phyloP scores from a whole-genome alignment of 1,140 invertebrate genomes.

The Adelges cooleyi region DNA sequence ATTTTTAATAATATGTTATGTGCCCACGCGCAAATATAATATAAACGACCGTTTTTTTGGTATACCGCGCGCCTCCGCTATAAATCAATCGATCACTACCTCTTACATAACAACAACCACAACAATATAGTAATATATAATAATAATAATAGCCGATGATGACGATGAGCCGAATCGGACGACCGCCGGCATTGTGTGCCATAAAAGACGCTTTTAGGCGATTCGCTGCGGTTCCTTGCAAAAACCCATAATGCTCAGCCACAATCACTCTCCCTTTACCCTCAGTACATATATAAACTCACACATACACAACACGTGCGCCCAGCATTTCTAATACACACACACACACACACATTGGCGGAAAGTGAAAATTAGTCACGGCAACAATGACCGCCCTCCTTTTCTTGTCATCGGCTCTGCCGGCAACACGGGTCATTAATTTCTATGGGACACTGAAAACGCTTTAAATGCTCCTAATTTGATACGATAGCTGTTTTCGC shows the following conservation, averaged over 20 bases:
- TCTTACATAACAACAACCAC: too few relatives aligned
- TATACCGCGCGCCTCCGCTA: too few relatives aligned
- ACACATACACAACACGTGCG: background rate
- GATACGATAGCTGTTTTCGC: constrained; percentile 24
- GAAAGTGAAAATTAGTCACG: constrained; percentile 29
- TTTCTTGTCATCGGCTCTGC: constrained; percentile 4
- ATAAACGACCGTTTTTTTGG: too few relatives aligned
- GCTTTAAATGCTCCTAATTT: constrained; percentile 28
- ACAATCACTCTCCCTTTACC: background rate
- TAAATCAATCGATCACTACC: too few relatives aligned
- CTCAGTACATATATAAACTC: background rate
- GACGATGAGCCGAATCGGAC: background rate
- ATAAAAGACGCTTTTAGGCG: constrained; percentile 18
- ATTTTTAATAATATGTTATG: too few relatives aligned
- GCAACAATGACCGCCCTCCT: constrained; percentile 23
- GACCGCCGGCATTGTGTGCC: background rate
- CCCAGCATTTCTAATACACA: too few relatives aligned
- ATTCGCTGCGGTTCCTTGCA: constrained; percentile 10
- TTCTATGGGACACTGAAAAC: constrained; percentile 20
- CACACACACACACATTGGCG: background rate
- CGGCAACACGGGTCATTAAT: constrained; percentile 25
- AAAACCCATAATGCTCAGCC: constrained; percentile 5
- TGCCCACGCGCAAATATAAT: too few relatives aligned
- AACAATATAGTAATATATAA: too few relatives aligned
- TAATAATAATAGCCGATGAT: too few relatives aligned